Percentiles rank a stretch among this genome's conserved stretches.
These are phyloP conservation scores for Anguilla megastoma DNA, from an alignment of 2,797 vertebrate genomes.

Conservation along the genomic window DNA sequence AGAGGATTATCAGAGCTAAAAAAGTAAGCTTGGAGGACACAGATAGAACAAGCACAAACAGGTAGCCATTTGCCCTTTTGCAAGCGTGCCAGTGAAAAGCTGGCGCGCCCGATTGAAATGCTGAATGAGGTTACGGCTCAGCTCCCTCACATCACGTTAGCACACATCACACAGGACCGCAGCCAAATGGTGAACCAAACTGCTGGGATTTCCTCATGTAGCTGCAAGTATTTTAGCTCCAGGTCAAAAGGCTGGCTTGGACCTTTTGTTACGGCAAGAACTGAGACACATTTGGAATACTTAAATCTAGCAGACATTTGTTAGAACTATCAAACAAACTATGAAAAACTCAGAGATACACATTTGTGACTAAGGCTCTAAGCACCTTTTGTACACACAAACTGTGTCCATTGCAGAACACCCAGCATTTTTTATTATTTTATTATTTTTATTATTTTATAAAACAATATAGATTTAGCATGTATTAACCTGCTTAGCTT, in stretches of 20 bases:
- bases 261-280: neutral
- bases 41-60: neutral
- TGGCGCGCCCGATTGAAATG: neutral
- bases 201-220: neutral
- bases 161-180: neutral
- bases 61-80: neutral
- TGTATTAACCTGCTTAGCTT: neutral
- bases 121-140: neutral
- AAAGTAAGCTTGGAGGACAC: neutral
- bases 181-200: neutral
- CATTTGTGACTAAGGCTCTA: neutral
- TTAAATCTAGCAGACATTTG: neutral
- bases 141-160: too few species aligned
- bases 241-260: neutral
- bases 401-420: neutral
- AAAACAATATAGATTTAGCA: neutral
- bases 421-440: neutral
- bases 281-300: neutral
- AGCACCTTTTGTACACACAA: neutral
- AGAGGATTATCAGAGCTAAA: neutral
- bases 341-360: neutral
- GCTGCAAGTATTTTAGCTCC: neutral
- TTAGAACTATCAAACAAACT: neutral
- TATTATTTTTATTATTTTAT: neutral
- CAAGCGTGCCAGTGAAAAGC: neutral